These are phyloP conservation scores for Luffia ferchaultella DNA, from an alignment of 2,888 invertebrate species.

Conservation along the genomic window DNA sequence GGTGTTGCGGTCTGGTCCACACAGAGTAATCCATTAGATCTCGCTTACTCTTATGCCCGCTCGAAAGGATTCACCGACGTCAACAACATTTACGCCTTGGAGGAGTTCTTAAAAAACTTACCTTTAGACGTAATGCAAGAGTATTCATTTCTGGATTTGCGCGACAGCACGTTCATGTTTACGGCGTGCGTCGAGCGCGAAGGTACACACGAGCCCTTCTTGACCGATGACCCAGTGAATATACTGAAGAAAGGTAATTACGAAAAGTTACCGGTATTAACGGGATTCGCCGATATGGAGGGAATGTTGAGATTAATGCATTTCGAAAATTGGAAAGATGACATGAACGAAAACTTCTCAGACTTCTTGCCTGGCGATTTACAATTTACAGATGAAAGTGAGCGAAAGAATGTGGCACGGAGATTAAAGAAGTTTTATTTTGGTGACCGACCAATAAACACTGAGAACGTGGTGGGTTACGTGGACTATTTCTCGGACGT, in stretches of 20 bases:
- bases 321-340: slow-evolving; percentile 21
- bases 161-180: slow-evolving; percentile 24
- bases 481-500: slow-evolving; percentile 4
- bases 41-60: slow-evolving; percentile 1
- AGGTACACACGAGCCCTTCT: background rate
- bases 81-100: slow-evolving; percentile 18
- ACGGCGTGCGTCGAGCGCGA: slow-evolving; percentile 32
- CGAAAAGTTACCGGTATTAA: slow-evolving; percentile 35
- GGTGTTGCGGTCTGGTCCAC: slow-evolving; percentile 3
- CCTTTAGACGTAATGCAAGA: too few relatives aligned
- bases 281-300: too few relatives aligned
- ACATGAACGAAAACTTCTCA: slow-evolving; percentile 29
- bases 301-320: too few relatives aligned
- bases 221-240: slow-evolving; percentile 36
- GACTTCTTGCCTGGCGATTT: slow-evolving; percentile 40
- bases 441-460: background rate
- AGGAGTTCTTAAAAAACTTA: too few relatives aligned
- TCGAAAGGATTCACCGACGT: too few relatives aligned
- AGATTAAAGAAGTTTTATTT: slow-evolving; percentile 6
- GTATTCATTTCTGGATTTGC: too few relatives aligned
- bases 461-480: background rate
- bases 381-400: slow-evolving; percentile 24
- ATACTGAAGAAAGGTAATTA: slow-evolving; percentile 26
- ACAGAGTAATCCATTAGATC: slow-evolving; percentile 6
- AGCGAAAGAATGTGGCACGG: too few relatives aligned